A percentile compares a stretch with the other conserved stretches of the same genome.
phyloP scores from a whole-genome alignment of 2,797 vertebrate genomes.

The Molossus molossus region DNA sequence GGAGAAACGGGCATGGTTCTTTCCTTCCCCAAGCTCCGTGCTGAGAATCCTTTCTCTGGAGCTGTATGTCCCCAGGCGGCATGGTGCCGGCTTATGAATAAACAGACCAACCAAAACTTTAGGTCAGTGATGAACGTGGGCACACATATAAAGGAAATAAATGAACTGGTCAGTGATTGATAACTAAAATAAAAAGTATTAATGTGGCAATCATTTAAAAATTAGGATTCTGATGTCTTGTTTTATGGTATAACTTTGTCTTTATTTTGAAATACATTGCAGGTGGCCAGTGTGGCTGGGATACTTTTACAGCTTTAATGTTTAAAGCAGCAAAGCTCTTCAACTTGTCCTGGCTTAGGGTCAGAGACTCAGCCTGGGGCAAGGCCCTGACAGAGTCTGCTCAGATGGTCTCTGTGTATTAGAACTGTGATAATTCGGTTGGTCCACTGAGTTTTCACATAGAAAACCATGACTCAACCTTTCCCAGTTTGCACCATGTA shows the following conservation, averaged over 20 bases:
- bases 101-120: background rate
- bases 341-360: background rate
- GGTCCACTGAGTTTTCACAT: conserved; percentile 38
- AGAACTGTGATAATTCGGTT: background rate
- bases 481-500: conserved; percentile 39
- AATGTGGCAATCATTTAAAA: background rate
- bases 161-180: background rate
- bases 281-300: background rate
- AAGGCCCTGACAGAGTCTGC: background rate
- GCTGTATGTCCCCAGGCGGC: background rate
- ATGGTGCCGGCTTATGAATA: background rate
- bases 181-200: background rate
- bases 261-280: background rate
- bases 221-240: background rate
- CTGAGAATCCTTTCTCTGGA: background rate
- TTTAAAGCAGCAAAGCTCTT: background rate
- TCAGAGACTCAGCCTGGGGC: background rate
- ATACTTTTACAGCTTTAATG: background rate
- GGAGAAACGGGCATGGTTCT: background rate
- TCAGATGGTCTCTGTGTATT: background rate
- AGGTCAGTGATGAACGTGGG: background rate
- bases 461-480: conserved; percentile 72
- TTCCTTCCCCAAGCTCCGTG: background rate
- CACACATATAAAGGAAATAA: background rate
- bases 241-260: background rate